phyloP scores from a whole-genome alignment of 2,888 invertebrate species.

The Agriotes lineatus region DNA sequence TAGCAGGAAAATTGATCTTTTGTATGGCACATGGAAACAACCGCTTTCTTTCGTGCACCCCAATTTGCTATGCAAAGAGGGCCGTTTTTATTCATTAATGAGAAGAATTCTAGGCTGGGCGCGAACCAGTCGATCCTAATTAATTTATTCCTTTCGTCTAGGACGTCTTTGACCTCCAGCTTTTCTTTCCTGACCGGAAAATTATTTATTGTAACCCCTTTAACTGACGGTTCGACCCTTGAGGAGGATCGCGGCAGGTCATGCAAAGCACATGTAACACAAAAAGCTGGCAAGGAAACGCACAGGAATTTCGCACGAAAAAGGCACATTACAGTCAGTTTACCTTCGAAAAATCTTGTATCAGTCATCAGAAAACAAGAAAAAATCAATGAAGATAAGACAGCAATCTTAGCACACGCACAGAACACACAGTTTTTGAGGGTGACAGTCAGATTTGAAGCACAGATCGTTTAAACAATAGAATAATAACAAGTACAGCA shows the following conservation, averaged over 20 bases:
- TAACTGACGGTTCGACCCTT: not conserved
- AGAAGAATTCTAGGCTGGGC: too few relatives aligned
- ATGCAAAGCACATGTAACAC: slow-evolving; percentile 12
- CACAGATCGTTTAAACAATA: slow-evolving; percentile 44
- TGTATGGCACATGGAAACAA: not conserved
- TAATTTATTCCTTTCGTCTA: too few relatives aligned
- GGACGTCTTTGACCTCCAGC: too few relatives aligned
- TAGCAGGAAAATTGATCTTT: slow-evolving; percentile 1
- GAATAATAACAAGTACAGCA: slow-evolving; percentile 48
- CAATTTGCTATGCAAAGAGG: too few relatives aligned
- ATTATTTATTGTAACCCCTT: too few relatives aligned
- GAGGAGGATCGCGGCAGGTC: not conserved
- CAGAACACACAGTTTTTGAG: slow-evolving; percentile 46
- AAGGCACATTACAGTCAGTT: slow-evolving; percentile 18
- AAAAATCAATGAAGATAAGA: slow-evolving; percentile 51
- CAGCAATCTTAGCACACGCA: slow-evolving; percentile 46
- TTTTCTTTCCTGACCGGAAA: too few relatives aligned
- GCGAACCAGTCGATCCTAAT: too few relatives aligned
- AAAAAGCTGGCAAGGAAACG: slow-evolving; percentile 1
- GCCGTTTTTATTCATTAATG: too few relatives aligned
- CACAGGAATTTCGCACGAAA: not conserved
- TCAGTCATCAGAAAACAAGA: slow-evolving; percentile 49
- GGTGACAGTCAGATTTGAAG: slow-evolving; percentile 45
- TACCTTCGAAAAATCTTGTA: slow-evolving; percentile 49
- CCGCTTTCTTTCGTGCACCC: not conserved